These are phyloP conservation scores for Disparrhopalites patrizii DNA, from an alignment of 2,888 invertebrate genomes.

Conservation along the genomic window DNA sequence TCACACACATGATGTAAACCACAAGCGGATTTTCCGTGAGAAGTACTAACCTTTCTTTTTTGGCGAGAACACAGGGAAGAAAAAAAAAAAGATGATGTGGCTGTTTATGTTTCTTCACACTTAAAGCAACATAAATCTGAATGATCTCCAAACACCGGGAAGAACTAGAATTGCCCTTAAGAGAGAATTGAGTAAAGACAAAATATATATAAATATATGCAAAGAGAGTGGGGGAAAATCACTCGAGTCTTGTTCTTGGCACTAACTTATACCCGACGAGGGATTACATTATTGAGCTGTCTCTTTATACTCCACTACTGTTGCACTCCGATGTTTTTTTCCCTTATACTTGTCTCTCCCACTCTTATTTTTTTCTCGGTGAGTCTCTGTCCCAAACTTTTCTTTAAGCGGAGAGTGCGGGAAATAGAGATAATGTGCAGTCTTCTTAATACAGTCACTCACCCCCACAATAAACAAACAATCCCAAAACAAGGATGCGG, in stretches of 20 bases:
- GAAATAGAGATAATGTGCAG: too few relatives aligned
- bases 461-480: too few relatives aligned
- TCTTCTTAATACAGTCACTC: too few relatives aligned
- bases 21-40: neutral
- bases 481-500: too few relatives aligned
- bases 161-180: conserved; percentile 30
- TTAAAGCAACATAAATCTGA: conserved; percentile 30
- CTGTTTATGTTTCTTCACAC: conserved; percentile 32
- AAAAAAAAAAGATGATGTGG: conserved; percentile 11
- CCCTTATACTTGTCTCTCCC: too few relatives aligned
- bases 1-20: neutral
- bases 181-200: conserved; percentile 22
- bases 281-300: conserved; percentile 2
- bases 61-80: conserved; percentile 19
- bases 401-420: too few relatives aligned
- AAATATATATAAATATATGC: neutral
- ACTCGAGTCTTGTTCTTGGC: neutral
- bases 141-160: conserved; percentile 29
- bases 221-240: too few relatives aligned
- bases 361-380: too few relatives aligned
- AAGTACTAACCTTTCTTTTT: conserved; percentile 18
- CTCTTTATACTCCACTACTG: too few relatives aligned
- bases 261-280: conserved; percentile 1
- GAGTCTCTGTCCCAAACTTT: too few relatives aligned
- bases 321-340: too few relatives aligned